Conservation (phyloP, 2,888 invertebrate species). For the Drosophila sordidula region DNA sequence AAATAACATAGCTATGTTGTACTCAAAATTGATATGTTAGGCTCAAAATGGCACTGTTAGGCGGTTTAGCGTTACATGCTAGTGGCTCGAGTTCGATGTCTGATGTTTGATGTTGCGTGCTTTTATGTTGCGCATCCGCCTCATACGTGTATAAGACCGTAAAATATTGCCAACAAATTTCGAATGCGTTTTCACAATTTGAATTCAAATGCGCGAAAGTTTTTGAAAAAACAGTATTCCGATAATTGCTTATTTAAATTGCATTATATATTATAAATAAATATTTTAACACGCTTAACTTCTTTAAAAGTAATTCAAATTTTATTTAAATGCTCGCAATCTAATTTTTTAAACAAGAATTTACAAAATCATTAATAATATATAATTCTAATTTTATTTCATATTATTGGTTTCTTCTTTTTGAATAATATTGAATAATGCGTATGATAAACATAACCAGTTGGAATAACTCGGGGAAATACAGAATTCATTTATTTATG, state of each 20-base stretch:
- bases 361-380: no score
- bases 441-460: no score
- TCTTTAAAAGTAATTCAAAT: no score
- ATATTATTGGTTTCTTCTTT: no score
- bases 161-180: background rate
- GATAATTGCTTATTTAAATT: no score
- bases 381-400: no score
- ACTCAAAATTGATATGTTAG: constrained; percentile 48
- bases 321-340: no score
- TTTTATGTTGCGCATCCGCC: background rate
- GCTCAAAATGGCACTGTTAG: constrained; percentile 48
- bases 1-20: constrained; percentile 30
- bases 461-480: no score
- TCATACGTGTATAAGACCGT: constrained; percentile 21
- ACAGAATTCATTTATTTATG: no score
- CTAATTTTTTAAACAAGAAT: no score
- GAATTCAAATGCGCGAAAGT: constrained; percentile 27
- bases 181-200: constrained; percentile 28
- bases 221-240: background rate
- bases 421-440: no score
- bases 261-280: background rate
- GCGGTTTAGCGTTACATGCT: background rate
- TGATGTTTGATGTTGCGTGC: constrained; percentile 46
- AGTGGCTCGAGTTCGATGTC: constrained; percentile 39
- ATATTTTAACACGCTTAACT: no score